A percentile compares a stretch with the other conserved stretches of the same genome.
Evolutionary conservation across 2,113 vertebrate genomes (phyloP).

Genomic region (Saccopteryx bilineata): DNA sequence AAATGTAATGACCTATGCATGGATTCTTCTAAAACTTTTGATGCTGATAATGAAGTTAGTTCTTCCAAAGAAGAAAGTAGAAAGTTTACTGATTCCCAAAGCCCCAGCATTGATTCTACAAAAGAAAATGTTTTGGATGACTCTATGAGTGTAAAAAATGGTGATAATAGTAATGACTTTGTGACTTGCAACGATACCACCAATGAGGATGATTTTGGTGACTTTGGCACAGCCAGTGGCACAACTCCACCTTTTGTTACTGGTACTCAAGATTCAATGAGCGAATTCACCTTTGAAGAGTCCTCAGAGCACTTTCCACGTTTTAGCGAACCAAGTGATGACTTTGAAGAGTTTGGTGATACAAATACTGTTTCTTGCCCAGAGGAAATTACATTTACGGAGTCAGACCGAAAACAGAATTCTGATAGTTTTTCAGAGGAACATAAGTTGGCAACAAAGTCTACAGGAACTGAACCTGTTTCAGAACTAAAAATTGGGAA

Average conservation of each 20-base stretch:
- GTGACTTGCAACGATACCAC: conserved; percentile 82
- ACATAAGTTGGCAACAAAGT: conserved; percentile 75
- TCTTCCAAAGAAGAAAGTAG: conserved; percentile 76
- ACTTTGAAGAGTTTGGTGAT: conserved; percentile 88
- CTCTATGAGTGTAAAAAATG: conserved; percentile 81
- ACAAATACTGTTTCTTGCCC: conserved; percentile 81
- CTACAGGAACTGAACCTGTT: conserved; percentile 75
- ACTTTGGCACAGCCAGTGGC: conserved; percentile 92
- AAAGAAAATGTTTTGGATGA: conserved; percentile 71
- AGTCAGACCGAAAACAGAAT: conserved; percentile 80
- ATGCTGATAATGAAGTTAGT: conserved; percentile 64
- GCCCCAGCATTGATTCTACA: conserved; percentile 73
- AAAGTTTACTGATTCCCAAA: conserved; percentile 72
- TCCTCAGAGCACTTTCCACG: conserved; percentile 84
- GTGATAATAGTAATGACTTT: conserved; percentile 82
- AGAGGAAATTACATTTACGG: conserved; percentile 85
- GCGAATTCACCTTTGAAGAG: conserved; percentile 82
- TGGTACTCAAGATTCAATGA: conserved; percentile 79
- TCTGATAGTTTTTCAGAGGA: conserved; percentile 78
- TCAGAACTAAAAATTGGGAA: conserved; percentile 84
- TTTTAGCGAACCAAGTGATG: conserved; percentile 81
- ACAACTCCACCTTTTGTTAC: conserved; percentile 78
- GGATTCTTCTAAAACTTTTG: conserved; percentile 71
- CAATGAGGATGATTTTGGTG: conserved; percentile 88
- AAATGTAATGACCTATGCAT: conserved; percentile 66